phyloP scores from a whole-genome alignment of 2,888 invertebrate species.

The Drosophila borborema region DNA sequence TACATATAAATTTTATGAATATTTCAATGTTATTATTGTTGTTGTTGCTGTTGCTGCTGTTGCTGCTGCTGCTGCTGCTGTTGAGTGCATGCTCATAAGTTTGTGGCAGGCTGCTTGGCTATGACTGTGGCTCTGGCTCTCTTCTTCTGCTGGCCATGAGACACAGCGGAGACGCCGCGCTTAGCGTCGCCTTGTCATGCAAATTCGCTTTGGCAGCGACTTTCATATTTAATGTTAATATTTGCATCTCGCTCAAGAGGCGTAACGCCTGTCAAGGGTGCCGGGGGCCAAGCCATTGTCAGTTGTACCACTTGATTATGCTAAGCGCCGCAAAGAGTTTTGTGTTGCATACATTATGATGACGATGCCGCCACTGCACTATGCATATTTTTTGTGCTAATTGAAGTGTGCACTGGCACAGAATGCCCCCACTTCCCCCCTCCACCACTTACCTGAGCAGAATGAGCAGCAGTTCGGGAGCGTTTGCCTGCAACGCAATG shows the following conservation, averaged over 20 bases:
- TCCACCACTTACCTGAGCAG: constrained; percentile 86
- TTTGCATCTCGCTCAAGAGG: constrained; percentile 49
- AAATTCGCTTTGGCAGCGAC: constrained; percentile 74
- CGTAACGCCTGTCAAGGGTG: constrained; percentile 21
- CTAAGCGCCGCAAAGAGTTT: constrained; percentile 68
- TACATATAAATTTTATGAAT: constrained; percentile 74
- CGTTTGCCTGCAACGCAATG: constrained; percentile 90
- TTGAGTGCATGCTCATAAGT: constrained; percentile 66
- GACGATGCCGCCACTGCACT: constrained; percentile 44
- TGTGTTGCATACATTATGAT: constrained; percentile 65
- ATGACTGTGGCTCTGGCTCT: constrained; percentile 25
- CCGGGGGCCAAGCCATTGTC: constrained; percentile 37
- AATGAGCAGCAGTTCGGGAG: constrained; percentile 91
- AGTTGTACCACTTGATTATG: constrained; percentile 71
- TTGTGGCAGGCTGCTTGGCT: constrained; percentile 59
- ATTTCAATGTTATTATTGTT: constrained; percentile 32
- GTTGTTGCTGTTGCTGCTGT: constrained; percentile 14
- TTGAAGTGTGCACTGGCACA: constrained; percentile 58
- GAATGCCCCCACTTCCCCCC: neutral
- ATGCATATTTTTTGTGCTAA: constrained; percentile 69
- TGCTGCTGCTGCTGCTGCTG: constrained; percentile 14
- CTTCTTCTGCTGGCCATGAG: constrained; percentile 61
- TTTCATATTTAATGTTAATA: constrained; percentile 79
- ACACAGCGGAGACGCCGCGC: constrained; percentile 72
- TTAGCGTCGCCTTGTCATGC: constrained; percentile 72